Base-by-base conservation (phyloP, 2,888 invertebrate species). In the Protodeltote pygarga region DNA sequence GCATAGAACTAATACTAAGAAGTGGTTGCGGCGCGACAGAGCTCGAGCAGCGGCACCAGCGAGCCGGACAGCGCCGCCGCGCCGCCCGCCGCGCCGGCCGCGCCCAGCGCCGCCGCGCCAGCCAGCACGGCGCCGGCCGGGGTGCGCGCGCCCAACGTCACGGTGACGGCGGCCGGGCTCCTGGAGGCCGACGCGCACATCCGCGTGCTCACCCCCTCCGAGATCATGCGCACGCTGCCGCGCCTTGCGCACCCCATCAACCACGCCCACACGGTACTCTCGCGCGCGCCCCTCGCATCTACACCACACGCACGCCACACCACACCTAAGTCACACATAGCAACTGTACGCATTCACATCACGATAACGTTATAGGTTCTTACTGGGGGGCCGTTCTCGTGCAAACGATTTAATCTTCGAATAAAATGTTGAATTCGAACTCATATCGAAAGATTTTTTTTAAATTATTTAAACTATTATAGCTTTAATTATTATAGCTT, bases 211-310 rank as follows among this genome's bases (percentile, higher is more conserved):
- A 97, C 97, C 80, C 96, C 97, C 80, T 96, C 96, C 77, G 96
- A 97, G 94, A 96, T 97, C 90, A 96, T 96, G 96, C 95, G 96
- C 94, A 96, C 96, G 85, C 94, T 96, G 93, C 96, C 97, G 87
- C 95, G 96, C 89, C 94, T 96, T 90, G 95, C 95, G 94, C 94
- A 93, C 94, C 94, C 71, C 70, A n/a, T n/a, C 71, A 62, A 70
- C 64, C 69, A 62, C 76, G 70, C 71, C n/a, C 74, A 65, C 63
- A 70, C 72, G 62, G 76, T 59, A 58, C 61, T 64, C 57, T 54
- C 63, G 33, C 71, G 35, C 65, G 40, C 70, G 54, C 58, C 65
- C 40, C 71, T 52, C 65, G 48, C 72, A 54, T 64, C 53, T 65
- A 44, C 72, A 59, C 71, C 27, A 25, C 63, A 35, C 61, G 47